Percentiles rank a stretch among this genome's conserved stretches.
phyloP scores from a whole-genome alignment of 1,140 invertebrate species.

The Zaprionus capensis region DNA sequence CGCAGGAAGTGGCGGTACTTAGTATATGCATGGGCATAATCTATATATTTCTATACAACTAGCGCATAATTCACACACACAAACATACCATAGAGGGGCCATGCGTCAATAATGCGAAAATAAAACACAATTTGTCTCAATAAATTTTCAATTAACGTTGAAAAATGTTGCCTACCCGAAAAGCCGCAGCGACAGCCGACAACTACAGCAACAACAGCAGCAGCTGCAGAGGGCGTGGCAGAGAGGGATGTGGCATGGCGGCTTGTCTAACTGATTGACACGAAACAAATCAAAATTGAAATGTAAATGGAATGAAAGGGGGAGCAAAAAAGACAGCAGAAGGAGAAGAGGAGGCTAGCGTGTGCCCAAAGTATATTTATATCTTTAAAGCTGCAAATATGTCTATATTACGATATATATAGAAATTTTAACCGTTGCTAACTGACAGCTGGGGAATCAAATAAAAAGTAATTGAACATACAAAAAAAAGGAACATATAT shows the following conservation, averaged over 20 bases:
- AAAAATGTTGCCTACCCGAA: slow-evolving; percentile 62
- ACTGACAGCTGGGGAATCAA: neutral
- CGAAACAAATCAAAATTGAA: slow-evolving; percentile 79
- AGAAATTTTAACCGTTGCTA: no score
- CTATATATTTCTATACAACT: slow-evolving; percentile 34
- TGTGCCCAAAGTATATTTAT: neutral
- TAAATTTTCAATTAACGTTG: slow-evolving; percentile 81
- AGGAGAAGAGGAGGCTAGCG: slow-evolving; percentile 8
- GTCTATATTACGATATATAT: neutral
- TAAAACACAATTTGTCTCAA: slow-evolving; percentile 83
- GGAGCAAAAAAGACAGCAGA: slow-evolving; percentile 15
- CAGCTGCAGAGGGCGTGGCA: neutral
- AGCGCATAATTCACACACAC: slow-evolving; percentile 52
- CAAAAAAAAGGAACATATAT: neutral
- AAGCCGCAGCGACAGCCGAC: slow-evolving; percentile 57
- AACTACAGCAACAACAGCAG: slow-evolving; percentile 52
- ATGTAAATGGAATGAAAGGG: slow-evolving; percentile 66
- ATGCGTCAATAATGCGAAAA: slow-evolving; percentile 76
- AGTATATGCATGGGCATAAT: slow-evolving; percentile 16
- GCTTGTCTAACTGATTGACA: slow-evolving; percentile 74
- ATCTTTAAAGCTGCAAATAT: neutral
- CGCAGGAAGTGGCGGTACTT: slow-evolving; percentile 16
- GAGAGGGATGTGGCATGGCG: slow-evolving; percentile 15
- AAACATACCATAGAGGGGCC: slow-evolving; percentile 2
- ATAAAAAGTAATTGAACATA: neutral